A percentile compares a stretch with the other conserved stretches of the same genome.
Evolutionary conservation across 2,888 invertebrate species (phyloP).

Genomic region (Kuschelorhynchus macadamiae): DNA sequence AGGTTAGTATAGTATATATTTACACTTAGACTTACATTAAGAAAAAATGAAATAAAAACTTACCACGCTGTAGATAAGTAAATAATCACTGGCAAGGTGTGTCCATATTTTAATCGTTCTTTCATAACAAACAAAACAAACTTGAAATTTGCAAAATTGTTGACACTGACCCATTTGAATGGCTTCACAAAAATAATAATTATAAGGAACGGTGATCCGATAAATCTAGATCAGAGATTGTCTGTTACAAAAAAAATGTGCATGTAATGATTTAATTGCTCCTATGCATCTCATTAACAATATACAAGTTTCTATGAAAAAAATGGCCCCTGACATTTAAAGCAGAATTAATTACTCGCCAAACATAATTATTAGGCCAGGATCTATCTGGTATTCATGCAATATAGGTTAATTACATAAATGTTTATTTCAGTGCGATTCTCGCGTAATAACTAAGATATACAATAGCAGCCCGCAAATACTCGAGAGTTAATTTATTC

Average conservation of each 20-base stretch:
- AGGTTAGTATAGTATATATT: too few species aligned
- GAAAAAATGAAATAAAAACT: too few species aligned
- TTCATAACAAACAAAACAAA: too few species aligned
- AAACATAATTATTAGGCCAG: neutral
- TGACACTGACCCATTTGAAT: constrained; percentile 50
- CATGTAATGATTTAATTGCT: constrained; percentile 36
- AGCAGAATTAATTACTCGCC: constrained; percentile 18
- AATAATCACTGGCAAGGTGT: too few species aligned
- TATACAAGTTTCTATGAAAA: constrained; percentile 16
- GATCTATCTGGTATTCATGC: neutral
- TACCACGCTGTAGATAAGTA: too few species aligned
- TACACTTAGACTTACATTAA: too few species aligned
- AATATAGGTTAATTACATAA: neutral
- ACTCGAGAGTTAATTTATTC: neutral
- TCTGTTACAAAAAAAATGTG: constrained; percentile 8
- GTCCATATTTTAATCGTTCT: too few species aligned
- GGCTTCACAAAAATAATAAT: constrained; percentile 34
- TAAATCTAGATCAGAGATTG: constrained; percentile 44
- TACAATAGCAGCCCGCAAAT: too few species aligned
- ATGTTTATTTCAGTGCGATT: neutral
- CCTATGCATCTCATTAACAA: constrained; percentile 33
- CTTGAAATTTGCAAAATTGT: too few species aligned
- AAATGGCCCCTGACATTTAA: constrained; percentile 36
- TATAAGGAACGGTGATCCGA: constrained; percentile 43
- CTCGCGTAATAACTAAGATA: too few species aligned